Evolutionary conservation across 2,797 vertebrate species (phyloP), one percentile per base, ranked within the genome.

Genomic region (Macroramphosus scolopax): DNA sequence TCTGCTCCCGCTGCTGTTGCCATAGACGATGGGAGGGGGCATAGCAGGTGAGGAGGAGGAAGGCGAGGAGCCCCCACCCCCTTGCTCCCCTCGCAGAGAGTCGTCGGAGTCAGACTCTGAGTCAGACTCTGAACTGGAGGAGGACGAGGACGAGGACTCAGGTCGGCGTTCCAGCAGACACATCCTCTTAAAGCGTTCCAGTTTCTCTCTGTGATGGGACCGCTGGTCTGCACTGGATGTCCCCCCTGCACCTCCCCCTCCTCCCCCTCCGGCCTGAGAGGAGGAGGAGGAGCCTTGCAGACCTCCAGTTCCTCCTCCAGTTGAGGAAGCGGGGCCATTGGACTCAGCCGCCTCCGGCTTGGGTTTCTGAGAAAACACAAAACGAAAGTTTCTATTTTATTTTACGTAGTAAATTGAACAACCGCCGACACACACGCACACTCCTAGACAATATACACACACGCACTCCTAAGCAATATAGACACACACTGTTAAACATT

Each of bases 131-230:
- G 94, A 94, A 67, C 92, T 92, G 5, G 93, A 93, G 0, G 92
- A 93, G 43, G 92, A 93, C 0, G 93, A 96, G 16, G 93, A 94
- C 0, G 92, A 92, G 5, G 91, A 92, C 45, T 90, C 88, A 0
- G 90, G 89, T 5, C 91, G 91, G 0, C 93, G 90, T 75, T 96
- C 93, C 57, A 95, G 76, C 38, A 95, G 86, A 68, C 94, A 96
- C 94, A 94, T 96, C 63, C 92, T 88, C 75, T 93, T 94, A 49
- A 95, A 96, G 9, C 92, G 91, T 63, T 96, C 94, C 28, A 96
- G 85, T 42, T 95, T 95, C 84, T 95, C 94, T 0, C 94, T 64
- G 77, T 95, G 94, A 16, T 94, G 92, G 0, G 91, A 92, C 0
- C 91, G 92, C 69, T 90, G 90, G 55, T 91, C 90, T 0, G 79